Base-by-base conservation (phyloP, 1,140 invertebrate genomes). In the Heliconius hewitsoni region DNA sequence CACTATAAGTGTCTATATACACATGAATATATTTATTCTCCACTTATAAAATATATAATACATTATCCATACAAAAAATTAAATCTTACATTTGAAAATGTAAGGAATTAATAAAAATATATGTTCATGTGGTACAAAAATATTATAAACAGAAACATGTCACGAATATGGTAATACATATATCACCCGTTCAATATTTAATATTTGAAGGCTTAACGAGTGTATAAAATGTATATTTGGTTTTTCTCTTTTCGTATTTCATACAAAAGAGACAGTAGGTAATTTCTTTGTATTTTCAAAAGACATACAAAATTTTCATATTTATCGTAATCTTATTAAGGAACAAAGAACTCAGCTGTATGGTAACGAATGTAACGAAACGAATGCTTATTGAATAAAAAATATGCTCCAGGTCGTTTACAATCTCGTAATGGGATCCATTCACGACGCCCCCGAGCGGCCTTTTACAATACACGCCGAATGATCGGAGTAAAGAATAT, bases 371-470 rank as follows among this genome's bases (percentile, higher is more conserved):
- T 42, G 76, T 78, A 76, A 71, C 76, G 46, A 55, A 78, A 78
- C 72, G 57, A 74, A 75, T 80, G 74, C 52, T 76, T 80, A 80
- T 80, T 80, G 50, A 80, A 80, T 80, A 80, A 80, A 79, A 78
- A 80, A 73, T 76, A 79, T 79, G 71, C 52, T 76, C 37, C 74
- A 72, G 52, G 78, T 52, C 78, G 73, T 75, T 79, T 80, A 76
- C 73, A 52, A 80, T 72, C 71, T 37, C 50, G 70, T 80, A 80
- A 80, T 76, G 77, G 74, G 70, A 73, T 50, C 39, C 71, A 76
- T 76, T 80, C 74, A 72, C 8, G 27, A n/a, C 16, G 74, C 72
- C 78, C 71, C 46, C 30, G 30, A 74, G 74, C 74, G 71, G 66
- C 46, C 77, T 52, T 55, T 52, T 42, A 74, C 52, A 76, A 80